Evolutionary conservation across 2,888 invertebrate species (phyloP).

Genomic region (Laothoe populi): DNA sequence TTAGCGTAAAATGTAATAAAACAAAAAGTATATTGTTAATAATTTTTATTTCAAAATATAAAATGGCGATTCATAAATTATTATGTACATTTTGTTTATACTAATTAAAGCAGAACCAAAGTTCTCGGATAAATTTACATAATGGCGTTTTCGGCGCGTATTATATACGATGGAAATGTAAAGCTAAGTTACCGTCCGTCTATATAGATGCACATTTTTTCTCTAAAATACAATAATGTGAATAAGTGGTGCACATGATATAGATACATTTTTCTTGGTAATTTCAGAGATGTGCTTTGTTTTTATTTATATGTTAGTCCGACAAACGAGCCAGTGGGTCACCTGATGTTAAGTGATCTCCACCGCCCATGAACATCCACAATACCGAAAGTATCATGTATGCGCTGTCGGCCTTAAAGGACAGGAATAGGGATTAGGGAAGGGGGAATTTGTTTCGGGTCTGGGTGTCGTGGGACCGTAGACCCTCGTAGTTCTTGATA

Average conservation of each 20-base stretch:
- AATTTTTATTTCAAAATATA: constrained; percentile 59
- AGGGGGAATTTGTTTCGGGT: no score
- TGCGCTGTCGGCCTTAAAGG: no score
- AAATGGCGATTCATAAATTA: constrained; percentile 72
- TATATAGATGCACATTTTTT: constrained; percentile 14
- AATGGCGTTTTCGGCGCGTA: constrained; percentile 43
- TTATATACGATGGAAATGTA: constrained; percentile 54
- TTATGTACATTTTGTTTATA: constrained; percentile 70
- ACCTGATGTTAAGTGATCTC: no score
- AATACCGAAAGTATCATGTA: no score
- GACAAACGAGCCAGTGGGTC: no score
- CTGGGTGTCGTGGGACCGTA: no score
- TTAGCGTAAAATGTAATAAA: constrained; percentile 20
- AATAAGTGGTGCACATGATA: neutral
- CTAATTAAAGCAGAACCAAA: constrained; percentile 81
- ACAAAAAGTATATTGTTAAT: constrained; percentile 23
- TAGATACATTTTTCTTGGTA: neutral
- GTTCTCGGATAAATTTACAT: constrained; percentile 65
- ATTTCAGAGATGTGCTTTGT: no score
- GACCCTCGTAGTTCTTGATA: no score
- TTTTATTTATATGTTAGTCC: no score
- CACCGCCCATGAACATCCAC: no score
- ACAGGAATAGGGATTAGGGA: no score
- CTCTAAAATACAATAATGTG: neutral
- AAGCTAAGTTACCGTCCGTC: constrained; percentile 54